Conservation (phyloP, 2,797 vertebrate species). For the Balearica regulorum region DNA sequence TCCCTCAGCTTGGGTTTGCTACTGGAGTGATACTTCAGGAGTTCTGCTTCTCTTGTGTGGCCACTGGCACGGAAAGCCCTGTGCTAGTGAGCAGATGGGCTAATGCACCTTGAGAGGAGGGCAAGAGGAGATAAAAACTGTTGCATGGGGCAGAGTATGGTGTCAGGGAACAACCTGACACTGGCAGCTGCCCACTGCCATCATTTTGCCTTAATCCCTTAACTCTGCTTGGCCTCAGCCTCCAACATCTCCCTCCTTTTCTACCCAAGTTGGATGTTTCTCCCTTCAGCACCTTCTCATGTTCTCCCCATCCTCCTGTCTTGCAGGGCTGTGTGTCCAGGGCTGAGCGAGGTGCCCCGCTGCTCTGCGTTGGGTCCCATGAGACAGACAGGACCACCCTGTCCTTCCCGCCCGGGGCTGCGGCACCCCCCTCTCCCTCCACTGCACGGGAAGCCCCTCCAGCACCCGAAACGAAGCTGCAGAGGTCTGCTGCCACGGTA, state of each 20-base stretch:
- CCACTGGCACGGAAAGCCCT: background rate
- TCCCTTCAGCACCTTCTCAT: background rate
- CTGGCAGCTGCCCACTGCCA: background rate
- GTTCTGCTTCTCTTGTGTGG: background rate
- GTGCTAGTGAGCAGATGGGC: background rate
- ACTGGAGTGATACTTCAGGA: background rate
- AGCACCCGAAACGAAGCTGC: background rate
- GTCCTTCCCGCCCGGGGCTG: background rate
- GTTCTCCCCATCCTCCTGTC: background rate
- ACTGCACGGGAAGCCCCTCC: background rate
- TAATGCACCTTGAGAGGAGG: background rate
- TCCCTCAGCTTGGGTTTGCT: background rate
- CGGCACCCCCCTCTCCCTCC: background rate
- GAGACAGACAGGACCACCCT: background rate
- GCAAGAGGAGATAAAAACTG: background rate
- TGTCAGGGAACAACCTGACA: background rate
- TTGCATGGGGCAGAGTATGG: background rate
- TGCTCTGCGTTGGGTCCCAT: background rate
- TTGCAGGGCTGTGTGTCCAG: constrained; percentile 10
- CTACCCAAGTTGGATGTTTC: background rate
- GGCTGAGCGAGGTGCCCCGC: background rate
- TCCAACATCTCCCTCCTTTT: background rate
- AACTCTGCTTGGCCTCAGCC: background rate
- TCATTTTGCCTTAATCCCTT: background rate
- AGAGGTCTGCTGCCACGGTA: constrained; percentile 24